A percentile compares a stretch with the other conserved stretches of the same genome.
phyloP scores from a whole-genome alignment of 1,140 invertebrate species.

The Drosophila nebulosa region DNA sequence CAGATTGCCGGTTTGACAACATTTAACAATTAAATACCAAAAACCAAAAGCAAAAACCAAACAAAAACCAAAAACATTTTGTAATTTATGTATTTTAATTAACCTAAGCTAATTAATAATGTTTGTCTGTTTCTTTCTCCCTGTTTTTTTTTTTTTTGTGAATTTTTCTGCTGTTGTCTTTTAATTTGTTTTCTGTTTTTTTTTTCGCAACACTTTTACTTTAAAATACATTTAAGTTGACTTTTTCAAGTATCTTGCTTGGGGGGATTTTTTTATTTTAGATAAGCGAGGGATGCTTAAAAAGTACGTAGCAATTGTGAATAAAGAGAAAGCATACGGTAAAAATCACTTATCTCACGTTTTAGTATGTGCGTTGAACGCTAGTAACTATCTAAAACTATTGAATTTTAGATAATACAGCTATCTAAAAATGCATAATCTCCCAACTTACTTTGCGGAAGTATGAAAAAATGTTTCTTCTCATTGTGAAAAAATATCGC shows the following conservation, averaged over 20 bases:
- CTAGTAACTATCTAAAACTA: too few relatives aligned
- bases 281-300: neutral
- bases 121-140: conserved; percentile 4
- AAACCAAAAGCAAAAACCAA: neutral
- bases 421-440: too few relatives aligned
- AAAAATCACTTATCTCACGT: neutral
- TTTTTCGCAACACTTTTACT: conserved; percentile 26
- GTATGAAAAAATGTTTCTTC: too few relatives aligned
- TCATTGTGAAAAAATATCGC: too few relatives aligned
- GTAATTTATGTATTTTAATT: conserved; percentile 44
- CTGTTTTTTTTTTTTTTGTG: neutral
- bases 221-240: conserved; percentile 60
- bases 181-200: conserved; percentile 11
- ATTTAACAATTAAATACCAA: neutral
- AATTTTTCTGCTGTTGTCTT: neutral
- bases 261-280: conserved; percentile 9
- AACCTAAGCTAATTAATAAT: conserved; percentile 36
- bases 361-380: neutral
- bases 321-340: neutral
- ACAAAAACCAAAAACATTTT: neutral
- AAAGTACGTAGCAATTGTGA: neutral
- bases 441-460: too few relatives aligned
- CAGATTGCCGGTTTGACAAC: conserved; percentile 29
- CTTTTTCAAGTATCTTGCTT: conserved; percentile 17
- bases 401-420: too few relatives aligned